Base-by-base conservation (phyloP, 2,113 vertebrate genomes). In the mouse (Mus musculus) region DNA sequence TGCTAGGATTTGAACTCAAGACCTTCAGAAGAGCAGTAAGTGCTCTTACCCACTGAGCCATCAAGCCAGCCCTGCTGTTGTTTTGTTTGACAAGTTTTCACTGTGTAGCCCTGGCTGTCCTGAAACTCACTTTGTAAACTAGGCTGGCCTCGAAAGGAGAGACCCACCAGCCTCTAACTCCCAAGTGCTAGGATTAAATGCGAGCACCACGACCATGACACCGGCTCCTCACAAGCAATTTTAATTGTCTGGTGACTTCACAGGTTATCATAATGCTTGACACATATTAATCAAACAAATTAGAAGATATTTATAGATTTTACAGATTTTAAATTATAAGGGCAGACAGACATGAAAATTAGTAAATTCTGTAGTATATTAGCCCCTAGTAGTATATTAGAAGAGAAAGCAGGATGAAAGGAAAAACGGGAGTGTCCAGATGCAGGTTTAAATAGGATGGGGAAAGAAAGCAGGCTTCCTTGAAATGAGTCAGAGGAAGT, bases 191-290 rank as follows among this genome's bases (percentile, higher is more conserved):
- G 17, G 71, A 72, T 72, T 71, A 39, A n/a, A 72, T 5, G 17
- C 3, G 4, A 13, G 65, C 28, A 67, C 26, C 65, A 69, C 1
- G 13, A 33, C 28, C 28, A 69, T 69, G 67, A 33, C 30, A 69
- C 17, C 7, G 1, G 71, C 76, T 16, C 59, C 81, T 67, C 16
- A 61, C 14, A 82, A 88, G 36, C 36, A 72, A 69, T 88, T n/a
- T 89, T 88, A 94, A n/a, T 96, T 82, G 75, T 28, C 28, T 84
- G 87, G 77, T 86, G 78, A 56, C 28, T 81, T 63, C 78, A 90
- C 67, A 73, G 36, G 22, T 81, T 65, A 93, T 28, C 33, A 92
- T 69, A 42, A 42, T 82, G 76, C 33, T 91, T 96, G 78, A 73
- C 52, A 89, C 75, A 56, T 56, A 88, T 65, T 94, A 87, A 82